Base-by-base conservation (phyloP, 2,888 invertebrate genomes). In the Orthosia gracilis region DNA sequence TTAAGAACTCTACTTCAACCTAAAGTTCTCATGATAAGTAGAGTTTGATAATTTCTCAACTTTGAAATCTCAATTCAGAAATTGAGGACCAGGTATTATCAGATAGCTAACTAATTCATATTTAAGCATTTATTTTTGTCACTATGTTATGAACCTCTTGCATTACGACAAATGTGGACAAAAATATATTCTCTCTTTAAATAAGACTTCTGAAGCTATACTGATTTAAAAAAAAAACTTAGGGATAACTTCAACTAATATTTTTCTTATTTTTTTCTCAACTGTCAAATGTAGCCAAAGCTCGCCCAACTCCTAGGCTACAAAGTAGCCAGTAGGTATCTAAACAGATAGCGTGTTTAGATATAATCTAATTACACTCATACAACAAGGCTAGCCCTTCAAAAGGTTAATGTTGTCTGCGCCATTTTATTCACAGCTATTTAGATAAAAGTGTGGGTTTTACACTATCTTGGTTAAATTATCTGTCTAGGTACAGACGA, bases 361-460 rank as follows among this genome's bases (percentile, higher is more conserved):
- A 85, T 86, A 76, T 78, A 68, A 82, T 84, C 82, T 81, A 85
- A 85, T 84, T 85, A 83, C 73, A 59, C 40, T 50, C 4, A 49
- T 68, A 66, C 13, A 67, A 73, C 63, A 78, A 73, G 59, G 62
- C 17, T 69, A 55, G 55, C 74, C 82, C 69, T 73, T 76, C 66
- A 67, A 84, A 84, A 89, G 86, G 85, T 88, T 89, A 88, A 90
- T 84, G 85, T 73, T 87, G 86, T 89, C 88, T 89, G 69, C 84
- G 85, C 85, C 86, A 85, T 80, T 76, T 68, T 61, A 62, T 72
- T 49, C 58, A 69, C 31, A 23, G 59, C 73, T 80, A 80, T 80
- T 80, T 66, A 87, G 79, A 85, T 87, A 82, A 78, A 78, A 73
- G 5, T 69, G 68, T 72, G 61, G 61, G 26, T 78, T 83, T 83